Conservation (phyloP, 1,140 invertebrate species). For the Phenacoccus solenopsis region DNA sequence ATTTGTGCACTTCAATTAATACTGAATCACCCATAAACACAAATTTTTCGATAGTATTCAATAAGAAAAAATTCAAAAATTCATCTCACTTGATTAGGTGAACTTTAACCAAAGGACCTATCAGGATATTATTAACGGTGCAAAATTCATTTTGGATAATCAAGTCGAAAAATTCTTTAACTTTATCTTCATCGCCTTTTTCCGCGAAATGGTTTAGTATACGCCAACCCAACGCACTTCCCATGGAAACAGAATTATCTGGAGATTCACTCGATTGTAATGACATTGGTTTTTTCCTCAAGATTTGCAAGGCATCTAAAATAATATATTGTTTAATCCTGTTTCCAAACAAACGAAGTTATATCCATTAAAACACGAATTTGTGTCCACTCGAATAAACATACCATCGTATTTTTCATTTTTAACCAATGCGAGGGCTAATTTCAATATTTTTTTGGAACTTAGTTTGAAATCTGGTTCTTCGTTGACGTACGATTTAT, state of each 20-base stretch:
- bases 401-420: slow-evolving; percentile 43
- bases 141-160: slow-evolving; percentile 45
- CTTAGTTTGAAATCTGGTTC: slow-evolving; percentile 44
- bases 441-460: slow-evolving; percentile 40
- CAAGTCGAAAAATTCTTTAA: slow-evolving; percentile 45
- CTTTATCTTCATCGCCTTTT: slow-evolving; percentile 41
- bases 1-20: too few species aligned
- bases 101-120: slow-evolving; percentile 57
- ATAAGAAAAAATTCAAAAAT: slow-evolving; percentile 14
- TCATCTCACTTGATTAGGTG: slow-evolving; percentile 42
- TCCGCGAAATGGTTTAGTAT: slow-evolving; percentile 52
- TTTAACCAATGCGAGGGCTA: slow-evolving; percentile 44
- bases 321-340: background rate
- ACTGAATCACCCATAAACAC: too few species aligned
- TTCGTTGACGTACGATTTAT: slow-evolving; percentile 37
- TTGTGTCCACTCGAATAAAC: too few species aligned
- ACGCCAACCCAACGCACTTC: slow-evolving; percentile 39
- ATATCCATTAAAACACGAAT: too few species aligned
- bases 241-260: background rate
- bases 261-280: background rate
- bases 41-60: too few species aligned
- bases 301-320: background rate
- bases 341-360: too few species aligned
- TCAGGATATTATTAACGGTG: slow-evolving; percentile 41
- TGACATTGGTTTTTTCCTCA: background rate